Evolutionary conservation across 2,888 invertebrate genomes (phyloP).

Genomic region (Euproctis similis): DNA sequence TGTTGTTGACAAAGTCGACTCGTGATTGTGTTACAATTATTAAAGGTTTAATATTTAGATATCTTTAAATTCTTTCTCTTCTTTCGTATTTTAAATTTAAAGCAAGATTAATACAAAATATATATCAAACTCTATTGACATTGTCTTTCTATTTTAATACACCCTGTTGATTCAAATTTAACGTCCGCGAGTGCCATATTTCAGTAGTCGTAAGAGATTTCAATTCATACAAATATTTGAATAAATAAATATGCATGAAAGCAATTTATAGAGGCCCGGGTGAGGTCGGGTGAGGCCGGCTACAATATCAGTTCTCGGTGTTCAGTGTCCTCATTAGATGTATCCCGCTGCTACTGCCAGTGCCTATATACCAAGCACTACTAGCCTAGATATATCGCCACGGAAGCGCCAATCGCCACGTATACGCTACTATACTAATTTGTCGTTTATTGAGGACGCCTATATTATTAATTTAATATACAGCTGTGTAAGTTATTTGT

Average conservation of each 20-base stretch:
- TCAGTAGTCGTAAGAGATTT: slow-evolving; percentile 70
- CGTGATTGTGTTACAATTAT: too few relatives aligned
- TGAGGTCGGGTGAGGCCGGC: slow-evolving; percentile 39
- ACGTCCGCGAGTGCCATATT: slow-evolving; percentile 58
- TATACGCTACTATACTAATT: slow-evolving; percentile 35
- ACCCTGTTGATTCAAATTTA: slow-evolving; percentile 65
- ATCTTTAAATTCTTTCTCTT: too few relatives aligned
- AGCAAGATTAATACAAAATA: too few relatives aligned
- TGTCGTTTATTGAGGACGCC: slow-evolving; percentile 17
- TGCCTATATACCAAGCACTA: too few relatives aligned
- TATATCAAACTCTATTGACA: too few relatives aligned
- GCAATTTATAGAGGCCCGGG: slow-evolving; percentile 70
- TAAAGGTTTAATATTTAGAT: too few relatives aligned
- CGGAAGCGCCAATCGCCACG: slow-evolving; percentile 42
- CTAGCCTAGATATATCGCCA: slow-evolving; percentile 47
- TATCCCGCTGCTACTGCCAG: slow-evolving; percentile 41
- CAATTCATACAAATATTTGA: slow-evolving; percentile 75
- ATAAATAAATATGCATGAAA: slow-evolving; percentile 76
- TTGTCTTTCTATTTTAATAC: slow-evolving; percentile 56
- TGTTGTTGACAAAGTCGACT: too few relatives aligned
- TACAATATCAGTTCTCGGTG: slow-evolving; percentile 66
- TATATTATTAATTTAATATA: too few relatives aligned
- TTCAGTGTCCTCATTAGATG: slow-evolving; percentile 66
- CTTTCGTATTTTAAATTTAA: too few relatives aligned
- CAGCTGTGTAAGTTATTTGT: too few relatives aligned